Evolutionary conservation across 2,888 invertebrate species (phyloP), one percentile per base, ranked within the genome.

Genomic region (Lasioglossum zephyrum): DNA sequence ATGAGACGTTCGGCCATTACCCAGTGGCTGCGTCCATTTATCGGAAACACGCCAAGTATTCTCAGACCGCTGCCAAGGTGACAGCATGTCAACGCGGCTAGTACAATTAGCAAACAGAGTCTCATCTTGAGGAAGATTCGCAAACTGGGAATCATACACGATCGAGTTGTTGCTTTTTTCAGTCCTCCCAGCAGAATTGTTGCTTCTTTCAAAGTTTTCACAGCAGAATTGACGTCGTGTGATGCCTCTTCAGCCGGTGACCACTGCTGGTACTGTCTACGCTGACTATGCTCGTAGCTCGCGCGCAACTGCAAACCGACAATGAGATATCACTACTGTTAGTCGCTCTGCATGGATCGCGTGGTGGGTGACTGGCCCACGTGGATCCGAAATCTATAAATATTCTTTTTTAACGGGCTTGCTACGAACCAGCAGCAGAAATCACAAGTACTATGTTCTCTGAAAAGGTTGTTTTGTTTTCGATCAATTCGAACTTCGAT

Each of bases 21-120:
- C 77, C 94, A 96, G 82, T 96, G 96, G 76, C 96, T 96, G 80
- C 94, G 96, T 0, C 95, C 95, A 9, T 95, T 95, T 81, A 96
- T 93, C 0, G 95, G 95, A 79, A 95, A 96, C 0, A 96, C 47
- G 0, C 95, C 96, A 11, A 96, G 92, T 83, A 96, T 96, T 81
- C 94, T 94, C 0, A 95, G 94, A 0, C 91, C 92, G 6, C 95
- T 93, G 36, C 93, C 94, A 0, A 82, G 31, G 5, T 83, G 76
- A 11, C 77, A 36, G 11, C 49, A 79, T 1, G 69, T 60, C 31
- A 83, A 9, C 9, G 77, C 11, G 11, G 47, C 16, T 13, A 87
- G 0, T 2, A 85, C 2, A 47, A 79, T 22, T 9, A 70, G 1
- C 4, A 80, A 9, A 4, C 86, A 3, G 0, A 79, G 6, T 18